A percentile compares a stretch with the other conserved stretches of the same genome.
Evolutionary conservation across 2,113 vertebrate species (phyloP).

Genomic region (Indicator maculatus): DNA sequence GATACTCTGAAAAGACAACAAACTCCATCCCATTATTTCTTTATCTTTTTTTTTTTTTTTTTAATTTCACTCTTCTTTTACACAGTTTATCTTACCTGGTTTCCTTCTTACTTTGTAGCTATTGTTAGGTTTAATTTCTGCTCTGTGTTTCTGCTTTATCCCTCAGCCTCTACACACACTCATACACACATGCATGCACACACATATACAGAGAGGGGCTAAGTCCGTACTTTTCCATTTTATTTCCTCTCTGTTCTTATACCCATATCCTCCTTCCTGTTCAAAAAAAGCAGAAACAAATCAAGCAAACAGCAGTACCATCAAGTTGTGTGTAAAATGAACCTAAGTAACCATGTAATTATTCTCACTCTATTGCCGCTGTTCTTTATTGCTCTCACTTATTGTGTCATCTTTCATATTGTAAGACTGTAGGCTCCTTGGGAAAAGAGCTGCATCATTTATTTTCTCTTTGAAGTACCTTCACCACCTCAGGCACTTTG

Average conservation of each 20-base stretch:
- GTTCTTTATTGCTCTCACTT: slow-evolving; percentile 58
- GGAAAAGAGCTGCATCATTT: slow-evolving; percentile 38
- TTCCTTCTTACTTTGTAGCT: not conserved
- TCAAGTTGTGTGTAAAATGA: slow-evolving; percentile 50
- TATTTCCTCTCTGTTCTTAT: not conserved
- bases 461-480: slow-evolving; percentile 58
- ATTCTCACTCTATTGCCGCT: slow-evolving; percentile 19
- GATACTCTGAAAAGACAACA: not conserved
- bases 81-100: not conserved
- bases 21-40: not conserved
- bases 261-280: not conserved
- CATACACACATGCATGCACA: too few species aligned
- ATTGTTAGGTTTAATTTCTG: not conserved
- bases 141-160: not conserved
- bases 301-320: slow-evolving; percentile 24
- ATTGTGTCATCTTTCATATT: slow-evolving; percentile 62
- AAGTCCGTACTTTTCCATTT: not conserved
- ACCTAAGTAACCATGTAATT: slow-evolving; percentile 65
- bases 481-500: slow-evolving; percentile 43
- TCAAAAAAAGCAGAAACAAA: slow-evolving; percentile 23
- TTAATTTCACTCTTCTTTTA: not conserved
- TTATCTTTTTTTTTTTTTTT: not conserved
- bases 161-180: not conserved
- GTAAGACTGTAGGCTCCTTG: slow-evolving; percentile 39
- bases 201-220: accelerated